These are phyloP conservation scores for Ruditapes philippinarum DNA, from an alignment of 1,140 invertebrate species.

Conservation along the genomic window DNA sequence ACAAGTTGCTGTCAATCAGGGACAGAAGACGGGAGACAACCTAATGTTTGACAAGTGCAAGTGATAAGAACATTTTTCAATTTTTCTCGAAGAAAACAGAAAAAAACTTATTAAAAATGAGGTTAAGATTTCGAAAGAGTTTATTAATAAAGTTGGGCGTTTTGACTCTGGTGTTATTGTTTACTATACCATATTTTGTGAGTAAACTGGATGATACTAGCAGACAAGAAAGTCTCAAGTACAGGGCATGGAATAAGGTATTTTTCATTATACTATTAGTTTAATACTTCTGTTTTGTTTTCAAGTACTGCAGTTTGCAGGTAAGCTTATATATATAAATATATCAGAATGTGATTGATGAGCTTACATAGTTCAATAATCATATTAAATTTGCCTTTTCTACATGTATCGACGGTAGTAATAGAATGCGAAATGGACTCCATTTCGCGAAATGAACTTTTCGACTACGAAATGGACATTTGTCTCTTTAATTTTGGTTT, in stretches of 20 bases:
- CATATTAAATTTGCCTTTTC: no score
- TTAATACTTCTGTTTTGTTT: no score
- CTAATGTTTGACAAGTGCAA: background rate
- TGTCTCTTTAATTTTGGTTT: no score
- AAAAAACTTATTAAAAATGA: constrained; percentile 42
- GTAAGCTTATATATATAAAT: no score
- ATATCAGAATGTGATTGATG: no score
- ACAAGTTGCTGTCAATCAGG: constrained; percentile 14
- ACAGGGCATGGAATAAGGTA: constrained; percentile 61
- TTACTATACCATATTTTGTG: constrained; percentile 66
- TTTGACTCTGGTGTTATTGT: constrained; percentile 52
- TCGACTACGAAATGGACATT: no score
- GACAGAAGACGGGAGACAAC: background rate
- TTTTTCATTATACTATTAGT: no score
- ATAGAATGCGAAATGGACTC: no score
- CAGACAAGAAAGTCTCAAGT: constrained; percentile 57
- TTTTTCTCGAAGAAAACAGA: background rate
- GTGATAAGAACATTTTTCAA: background rate
- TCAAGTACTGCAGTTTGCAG: no score
- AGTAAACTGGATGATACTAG: constrained; percentile 58
- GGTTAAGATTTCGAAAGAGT: constrained; percentile 52
- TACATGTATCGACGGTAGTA: no score
- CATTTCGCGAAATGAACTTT: no score
- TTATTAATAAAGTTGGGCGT: constrained; percentile 66
- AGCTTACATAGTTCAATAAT: no score